phyloP scores from a whole-genome alignment of 2,888 invertebrate species.

The Psococerastis gibbosa region DNA sequence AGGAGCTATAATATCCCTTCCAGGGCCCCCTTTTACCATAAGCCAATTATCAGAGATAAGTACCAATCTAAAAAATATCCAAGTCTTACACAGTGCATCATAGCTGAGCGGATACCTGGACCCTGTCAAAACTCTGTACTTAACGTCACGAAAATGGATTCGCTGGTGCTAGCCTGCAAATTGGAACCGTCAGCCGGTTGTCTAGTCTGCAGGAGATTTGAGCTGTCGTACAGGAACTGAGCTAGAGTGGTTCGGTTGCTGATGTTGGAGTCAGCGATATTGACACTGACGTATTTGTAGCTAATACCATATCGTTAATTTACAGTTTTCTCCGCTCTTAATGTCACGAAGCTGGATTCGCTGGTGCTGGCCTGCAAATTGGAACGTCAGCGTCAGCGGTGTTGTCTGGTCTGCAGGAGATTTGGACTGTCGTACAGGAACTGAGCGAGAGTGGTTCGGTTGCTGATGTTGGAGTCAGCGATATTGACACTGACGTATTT shows the following conservation, averaged over 20 bases:
- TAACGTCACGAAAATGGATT: conserved; percentile 55
- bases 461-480: conserved; percentile 65
- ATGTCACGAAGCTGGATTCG: conserved; percentile 57
- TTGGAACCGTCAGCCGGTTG: conserved; percentile 23
- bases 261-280: conserved; percentile 78
- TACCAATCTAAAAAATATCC: too few species aligned
- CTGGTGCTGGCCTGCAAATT: conserved; percentile 51
- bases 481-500: conserved; percentile 68
- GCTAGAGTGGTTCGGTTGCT: conserved; percentile 39
- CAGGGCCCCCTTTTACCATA: too few species aligned
- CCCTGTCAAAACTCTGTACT: too few species aligned
- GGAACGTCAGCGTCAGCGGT: conserved; percentile 18
- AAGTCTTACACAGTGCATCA: conserved; percentile 7
- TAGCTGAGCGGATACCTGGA: conserved; percentile 12
- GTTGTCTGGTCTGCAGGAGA: conserved; percentile 44
- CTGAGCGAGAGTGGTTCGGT: conserved; percentile 45
- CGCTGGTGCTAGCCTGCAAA: conserved; percentile 56
- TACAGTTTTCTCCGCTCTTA: conserved; percentile 50
- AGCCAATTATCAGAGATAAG: too few species aligned
- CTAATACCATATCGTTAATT: conserved; percentile 22
- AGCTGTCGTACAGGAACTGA: conserved; percentile 54
- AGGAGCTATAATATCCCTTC: too few species aligned
- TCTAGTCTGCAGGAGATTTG: conserved; percentile 56
- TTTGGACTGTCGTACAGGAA: conserved; percentile 62
- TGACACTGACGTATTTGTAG: conserved; percentile 59